Percentiles rank a stretch among this genome's conserved stretches.
These are phyloP conservation scores for Solenopsis fugax DNA, from an alignment of 1,140 invertebrate species.

Conservation along the genomic window DNA sequence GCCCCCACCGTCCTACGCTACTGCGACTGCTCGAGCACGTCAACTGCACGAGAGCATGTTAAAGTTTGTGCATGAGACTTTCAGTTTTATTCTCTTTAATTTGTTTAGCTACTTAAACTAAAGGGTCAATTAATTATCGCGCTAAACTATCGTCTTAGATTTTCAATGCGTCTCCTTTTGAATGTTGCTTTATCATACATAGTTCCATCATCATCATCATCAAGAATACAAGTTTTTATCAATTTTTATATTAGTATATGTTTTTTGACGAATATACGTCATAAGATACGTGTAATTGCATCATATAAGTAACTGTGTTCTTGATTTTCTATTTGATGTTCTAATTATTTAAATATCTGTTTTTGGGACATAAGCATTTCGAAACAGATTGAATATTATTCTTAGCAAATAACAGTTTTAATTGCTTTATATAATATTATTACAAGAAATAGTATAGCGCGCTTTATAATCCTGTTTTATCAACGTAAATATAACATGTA, in stretches of 20 bases:
- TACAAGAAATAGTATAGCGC: slow-evolving; percentile 54
- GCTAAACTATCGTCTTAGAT: slow-evolving; percentile 52
- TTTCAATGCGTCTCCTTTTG: slow-evolving; percentile 52
- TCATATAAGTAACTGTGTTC: slow-evolving; percentile 41
- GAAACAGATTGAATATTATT: slow-evolving; percentile 34
- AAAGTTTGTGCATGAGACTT: slow-evolving; percentile 87
- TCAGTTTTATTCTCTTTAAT: slow-evolving; percentile 72
- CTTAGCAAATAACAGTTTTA: slow-evolving; percentile 34
- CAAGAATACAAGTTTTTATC: slow-evolving; percentile 50
- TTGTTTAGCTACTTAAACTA: slow-evolving; percentile 58
- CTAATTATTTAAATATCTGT: slow-evolving; percentile 54
- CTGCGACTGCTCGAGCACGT: slow-evolving; percentile 87
- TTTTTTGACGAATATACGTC: slow-evolving; percentile 36
- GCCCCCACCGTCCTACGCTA: slow-evolving; percentile 87
- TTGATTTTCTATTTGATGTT: slow-evolving; percentile 57
- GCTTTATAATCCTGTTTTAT: slow-evolving; percentile 40
- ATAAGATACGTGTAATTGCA: slow-evolving; percentile 31
- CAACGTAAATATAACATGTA: slow-evolving; percentile 31
- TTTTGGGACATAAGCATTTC: slow-evolving; percentile 29
- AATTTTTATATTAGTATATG: slow-evolving; percentile 46
- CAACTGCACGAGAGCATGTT: slow-evolving; percentile 87
- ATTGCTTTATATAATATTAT: slow-evolving; percentile 50
- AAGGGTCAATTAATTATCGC: slow-evolving; percentile 42
- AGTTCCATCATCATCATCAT: slow-evolving; percentile 17
- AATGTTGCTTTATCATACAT: slow-evolving; percentile 71